Conservation (phyloP, 1,140 invertebrate genomes). For the Ganaspis sp. region DNA sequence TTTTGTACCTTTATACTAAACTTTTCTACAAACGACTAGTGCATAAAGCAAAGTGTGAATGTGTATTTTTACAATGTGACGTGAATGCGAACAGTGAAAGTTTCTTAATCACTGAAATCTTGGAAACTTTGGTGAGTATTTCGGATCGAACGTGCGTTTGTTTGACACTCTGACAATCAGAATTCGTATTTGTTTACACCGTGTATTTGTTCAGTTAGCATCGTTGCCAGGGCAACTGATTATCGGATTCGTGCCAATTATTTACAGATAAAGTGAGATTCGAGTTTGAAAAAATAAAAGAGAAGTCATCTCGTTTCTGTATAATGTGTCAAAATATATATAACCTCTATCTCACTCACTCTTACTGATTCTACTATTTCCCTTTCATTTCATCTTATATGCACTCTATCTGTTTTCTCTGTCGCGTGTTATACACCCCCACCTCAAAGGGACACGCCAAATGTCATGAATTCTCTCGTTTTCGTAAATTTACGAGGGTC, state of each 20-base stretch:
- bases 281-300: background rate
- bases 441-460: conserved; percentile 41
- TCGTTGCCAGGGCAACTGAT: background rate
- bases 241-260: conserved; percentile 15
- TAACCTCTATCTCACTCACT: conserved; percentile 45
- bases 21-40: conserved; percentile 56
- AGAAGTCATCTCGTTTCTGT: background rate
- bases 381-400: conserved; percentile 40
- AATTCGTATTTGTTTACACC: conserved; percentile 56
- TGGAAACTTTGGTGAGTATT: conserved; percentile 61
- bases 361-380: conserved; percentile 49
- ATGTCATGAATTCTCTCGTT: conserved; percentile 30
- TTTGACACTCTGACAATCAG: conserved; percentile 50
- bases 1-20: conserved; percentile 67
- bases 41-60: conserved; percentile 47
- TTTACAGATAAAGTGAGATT: background rate
- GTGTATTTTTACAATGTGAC: conserved; percentile 52
- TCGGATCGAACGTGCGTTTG: conserved; percentile 44
- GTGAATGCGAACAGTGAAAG: conserved; percentile 18
- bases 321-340: conserved; percentile 29
- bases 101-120: conserved; percentile 7
- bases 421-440: conserved; percentile 37
- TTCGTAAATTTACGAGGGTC: conserved; percentile 28
- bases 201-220: background rate
- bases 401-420: conserved; percentile 34